phyloP scores from a whole-genome alignment of 1,140 invertebrate genomes.

The Zaprionus ghesquierei region DNA sequence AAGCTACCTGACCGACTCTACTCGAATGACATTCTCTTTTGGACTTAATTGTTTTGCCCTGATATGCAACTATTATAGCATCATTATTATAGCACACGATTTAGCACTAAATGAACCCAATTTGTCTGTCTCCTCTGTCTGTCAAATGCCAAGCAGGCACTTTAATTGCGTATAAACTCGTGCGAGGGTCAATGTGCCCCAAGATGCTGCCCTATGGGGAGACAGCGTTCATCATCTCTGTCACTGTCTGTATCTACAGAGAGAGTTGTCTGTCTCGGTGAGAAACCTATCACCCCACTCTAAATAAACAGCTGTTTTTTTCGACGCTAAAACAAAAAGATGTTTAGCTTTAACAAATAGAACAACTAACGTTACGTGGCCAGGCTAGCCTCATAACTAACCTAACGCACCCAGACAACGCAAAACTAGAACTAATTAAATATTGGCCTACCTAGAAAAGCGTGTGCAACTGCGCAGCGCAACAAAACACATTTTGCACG shows the following conservation, averaged over 20 bases:
- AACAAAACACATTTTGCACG: slow-evolving; percentile 36
- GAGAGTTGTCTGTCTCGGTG: not conserved
- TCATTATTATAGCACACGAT: slow-evolving; percentile 33
- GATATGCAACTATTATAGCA: slow-evolving; percentile 53
- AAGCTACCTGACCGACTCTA: not conserved
- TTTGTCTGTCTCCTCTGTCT: slow-evolving; percentile 12
- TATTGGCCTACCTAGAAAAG: slow-evolving; percentile 29
- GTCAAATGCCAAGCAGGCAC: slow-evolving; percentile 43
- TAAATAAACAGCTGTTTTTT: not conserved
- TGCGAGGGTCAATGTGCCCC: slow-evolving; percentile 49
- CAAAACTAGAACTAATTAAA: slow-evolving; percentile 32
- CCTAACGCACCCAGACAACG: slow-evolving; percentile 27
- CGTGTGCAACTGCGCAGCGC: slow-evolving; percentile 22
- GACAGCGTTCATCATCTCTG: not conserved
- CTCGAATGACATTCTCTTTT: slow-evolving; percentile 11
- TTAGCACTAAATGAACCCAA: slow-evolving; percentile 28
- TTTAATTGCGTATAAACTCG: slow-evolving; percentile 14
- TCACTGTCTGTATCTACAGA: not conserved
- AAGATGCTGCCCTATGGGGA: not conserved
- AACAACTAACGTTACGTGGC: not conserved
- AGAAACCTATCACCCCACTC: not conserved
- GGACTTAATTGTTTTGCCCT: slow-evolving; percentile 47
- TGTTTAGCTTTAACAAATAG: slow-evolving; percentile 37
- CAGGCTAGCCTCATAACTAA: slow-evolving; percentile 24
- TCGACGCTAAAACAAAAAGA: not conserved